These are phyloP conservation scores for Dendrophyllia cribrosa DNA, from an alignment of 64 coral and sea anemone genomes.

Conservation along the genomic window DNA sequence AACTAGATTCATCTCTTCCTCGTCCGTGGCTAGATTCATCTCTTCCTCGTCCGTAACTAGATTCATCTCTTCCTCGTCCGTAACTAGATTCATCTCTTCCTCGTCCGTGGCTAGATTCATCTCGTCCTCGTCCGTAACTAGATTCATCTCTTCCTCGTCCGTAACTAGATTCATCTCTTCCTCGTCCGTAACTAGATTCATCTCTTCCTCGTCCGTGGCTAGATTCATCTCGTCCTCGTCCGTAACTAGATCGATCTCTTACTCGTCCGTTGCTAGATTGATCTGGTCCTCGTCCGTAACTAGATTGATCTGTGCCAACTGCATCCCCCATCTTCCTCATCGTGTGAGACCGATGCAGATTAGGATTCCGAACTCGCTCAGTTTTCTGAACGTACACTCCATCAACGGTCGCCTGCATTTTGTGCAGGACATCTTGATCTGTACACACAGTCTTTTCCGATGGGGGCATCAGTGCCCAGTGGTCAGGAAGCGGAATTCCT, in stretches of 20 bases:
- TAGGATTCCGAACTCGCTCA: conserved; percentile 25
- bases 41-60: no score
- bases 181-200: neutral
- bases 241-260: no score
- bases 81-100: neutral
- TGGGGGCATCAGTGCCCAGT: no score
- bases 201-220: neutral
- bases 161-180: no score
- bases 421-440: neutral
- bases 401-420: neutral
- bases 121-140: no score
- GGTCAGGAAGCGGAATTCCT: neutral
- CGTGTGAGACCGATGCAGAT: conserved; percentile 6
- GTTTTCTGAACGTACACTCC: neutral
- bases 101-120: neutral
- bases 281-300: no score
- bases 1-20: neutral
- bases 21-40: neutral
- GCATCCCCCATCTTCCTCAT: no score
- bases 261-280: no score
- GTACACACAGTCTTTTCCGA: neutral
- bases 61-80: no score
- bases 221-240: no score
- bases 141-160: no score
- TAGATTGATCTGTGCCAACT: no score